Evolutionary conservation across 92 coral and sea anemone genomes (phyloP).

Genomic region (Phenganax marumi): DNA sequence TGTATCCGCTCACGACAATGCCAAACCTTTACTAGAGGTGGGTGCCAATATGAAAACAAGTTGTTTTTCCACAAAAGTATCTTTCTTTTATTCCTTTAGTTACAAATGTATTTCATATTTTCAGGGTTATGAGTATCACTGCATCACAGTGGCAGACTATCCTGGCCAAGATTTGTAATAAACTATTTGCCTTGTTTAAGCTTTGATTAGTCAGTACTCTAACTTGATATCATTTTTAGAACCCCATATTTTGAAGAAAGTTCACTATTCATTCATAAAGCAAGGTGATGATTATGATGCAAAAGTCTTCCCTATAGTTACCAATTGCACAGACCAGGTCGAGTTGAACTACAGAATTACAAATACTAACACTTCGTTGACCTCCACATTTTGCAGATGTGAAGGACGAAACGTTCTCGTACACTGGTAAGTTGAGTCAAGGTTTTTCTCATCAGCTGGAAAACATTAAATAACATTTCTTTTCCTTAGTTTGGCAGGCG

Average conservation of each 20-base stretch:
- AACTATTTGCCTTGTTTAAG: neutral
- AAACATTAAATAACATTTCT: neutral
- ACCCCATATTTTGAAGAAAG: conserved; percentile 69
- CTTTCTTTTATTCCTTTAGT: neutral
- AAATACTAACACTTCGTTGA: neutral
- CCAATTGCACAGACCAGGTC: neutral
- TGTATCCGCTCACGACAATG: conserved; percentile 86
- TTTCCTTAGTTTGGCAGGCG: conserved; percentile 71
- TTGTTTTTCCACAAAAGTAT: neutral
- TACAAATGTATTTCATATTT: neutral
- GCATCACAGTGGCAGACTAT: conserved; percentile 72
- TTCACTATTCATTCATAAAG: conserved; percentile 72
- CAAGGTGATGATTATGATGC: conserved; percentile 60
- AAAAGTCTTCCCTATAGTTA: neutral
- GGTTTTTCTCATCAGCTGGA: neutral
- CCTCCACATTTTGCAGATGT: conserved; percentile 45
- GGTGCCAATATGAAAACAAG: neutral
- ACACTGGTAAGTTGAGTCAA: conserved; percentile 67
- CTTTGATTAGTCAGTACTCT: too few relatives aligned
- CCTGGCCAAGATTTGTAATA: conserved; percentile 83
- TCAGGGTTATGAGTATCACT: conserved; percentile 70
- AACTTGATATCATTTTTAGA: conserved; percentile 27
- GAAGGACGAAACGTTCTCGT: conserved; percentile 69
- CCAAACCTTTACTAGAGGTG: conserved; percentile 74
- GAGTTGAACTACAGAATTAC: neutral